These are phyloP conservation scores for Drosophila tropicalis DNA, from an alignment of 1,140 invertebrate genomes.

Conservation along the genomic window DNA sequence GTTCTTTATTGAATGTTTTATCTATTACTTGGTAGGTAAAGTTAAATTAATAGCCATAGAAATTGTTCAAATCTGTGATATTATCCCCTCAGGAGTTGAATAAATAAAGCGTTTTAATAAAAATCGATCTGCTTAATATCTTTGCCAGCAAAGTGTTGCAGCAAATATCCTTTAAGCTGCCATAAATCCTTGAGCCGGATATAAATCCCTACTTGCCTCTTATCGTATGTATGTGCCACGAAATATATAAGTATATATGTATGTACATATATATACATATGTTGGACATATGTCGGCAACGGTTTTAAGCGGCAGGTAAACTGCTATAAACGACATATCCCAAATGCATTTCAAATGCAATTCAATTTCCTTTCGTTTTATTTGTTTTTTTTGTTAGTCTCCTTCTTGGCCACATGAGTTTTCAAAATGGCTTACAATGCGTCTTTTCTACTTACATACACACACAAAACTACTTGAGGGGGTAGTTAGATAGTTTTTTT, in stretches of 20 bases:
- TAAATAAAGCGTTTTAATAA: conserved; percentile 6
- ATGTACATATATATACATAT: no score
- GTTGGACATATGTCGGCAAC: conserved; percentile 1
- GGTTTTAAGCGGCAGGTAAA: conserved; percentile 36
- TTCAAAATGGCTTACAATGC: conserved; percentile 14
- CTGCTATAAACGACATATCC: conserved; percentile 21
- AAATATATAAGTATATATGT: no score
- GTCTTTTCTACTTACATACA: not conserved
- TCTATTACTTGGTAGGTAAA: no score
- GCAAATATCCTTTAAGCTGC: conserved; percentile 39
- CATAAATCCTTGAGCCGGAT: conserved; percentile 42
- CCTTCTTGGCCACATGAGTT: conserved; percentile 21
- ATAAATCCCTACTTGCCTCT: conserved; percentile 16
- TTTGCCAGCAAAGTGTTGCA: not conserved
- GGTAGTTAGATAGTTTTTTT: not conserved
- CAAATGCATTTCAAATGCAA: conserved; percentile 75
- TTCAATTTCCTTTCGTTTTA: conserved; percentile 58
- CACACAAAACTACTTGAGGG: not conserved
- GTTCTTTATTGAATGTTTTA: no score
- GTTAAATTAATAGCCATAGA: no score
- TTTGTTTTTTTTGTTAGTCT: conserved; percentile 11
- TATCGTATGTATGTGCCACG: not conserved
- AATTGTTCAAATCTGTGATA: not conserved
- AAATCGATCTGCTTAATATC: not conserved
- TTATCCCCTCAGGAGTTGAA: not conserved